Evolutionary conservation across 2,888 invertebrate species (phyloP).

Genomic region (Spodoptera picta): DNA sequence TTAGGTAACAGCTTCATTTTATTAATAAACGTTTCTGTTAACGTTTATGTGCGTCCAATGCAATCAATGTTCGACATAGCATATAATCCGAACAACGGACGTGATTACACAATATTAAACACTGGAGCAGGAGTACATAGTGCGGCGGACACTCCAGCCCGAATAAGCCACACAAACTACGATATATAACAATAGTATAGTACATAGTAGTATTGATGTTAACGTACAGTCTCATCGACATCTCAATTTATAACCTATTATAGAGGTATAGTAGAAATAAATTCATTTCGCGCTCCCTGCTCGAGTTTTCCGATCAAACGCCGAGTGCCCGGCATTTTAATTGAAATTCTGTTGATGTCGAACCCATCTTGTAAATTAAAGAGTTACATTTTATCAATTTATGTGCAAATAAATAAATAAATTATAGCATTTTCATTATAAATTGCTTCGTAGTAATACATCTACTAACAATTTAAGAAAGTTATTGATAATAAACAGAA

Average conservation of each 20-base stretch:
- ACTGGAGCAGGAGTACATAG: slow-evolving; percentile 22
- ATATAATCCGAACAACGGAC: slow-evolving; percentile 8
- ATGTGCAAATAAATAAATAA: neutral
- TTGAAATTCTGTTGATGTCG: slow-evolving; percentile 63
- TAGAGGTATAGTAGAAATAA: slow-evolving; percentile 47
- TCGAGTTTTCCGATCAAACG: slow-evolving; percentile 41
- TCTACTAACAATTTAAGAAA: too few relatives aligned
- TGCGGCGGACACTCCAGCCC: slow-evolving; percentile 16
- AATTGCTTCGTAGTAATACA: too few relatives aligned
- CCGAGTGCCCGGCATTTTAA: slow-evolving; percentile 65
- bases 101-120: slow-evolving; percentile 38
- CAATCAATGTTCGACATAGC: slow-evolving; percentile 20
- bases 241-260: slow-evolving; percentile 46
- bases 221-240: slow-evolving; percentile 27
- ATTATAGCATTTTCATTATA: too few relatives aligned
- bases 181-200: slow-evolving; percentile 18
- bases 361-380: slow-evolving; percentile 35
- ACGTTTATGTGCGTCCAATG: slow-evolving; percentile 9
- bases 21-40: slow-evolving; percentile 11
- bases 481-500: too few relatives aligned
- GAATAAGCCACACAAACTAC: slow-evolving; percentile 34
- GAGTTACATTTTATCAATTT: slow-evolving; percentile 21
- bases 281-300: slow-evolving; percentile 36
- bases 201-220: slow-evolving; percentile 14
- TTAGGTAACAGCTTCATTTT: slow-evolving; percentile 3